Percentiles rank a stretch among this genome's conserved stretches.
phyloP scores from a whole-genome alignment of 2,113 vertebrate genomes.

The Rhizomys pruinosus region DNA sequence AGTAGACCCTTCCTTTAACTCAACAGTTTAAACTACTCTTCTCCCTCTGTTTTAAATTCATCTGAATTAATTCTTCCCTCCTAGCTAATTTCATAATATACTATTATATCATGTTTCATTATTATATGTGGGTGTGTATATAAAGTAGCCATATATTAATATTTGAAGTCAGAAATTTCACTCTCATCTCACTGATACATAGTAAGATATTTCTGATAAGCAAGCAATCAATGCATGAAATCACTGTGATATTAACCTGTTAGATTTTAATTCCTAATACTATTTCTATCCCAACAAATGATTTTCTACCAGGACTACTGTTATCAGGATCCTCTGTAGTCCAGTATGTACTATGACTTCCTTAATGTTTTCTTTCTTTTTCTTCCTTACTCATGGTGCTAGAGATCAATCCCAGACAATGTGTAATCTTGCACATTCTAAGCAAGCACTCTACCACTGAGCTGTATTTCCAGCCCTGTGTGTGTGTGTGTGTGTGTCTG shows the following conservation, averaged over 20 bases:
- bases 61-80: background rate
- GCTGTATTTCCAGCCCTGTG: background rate
- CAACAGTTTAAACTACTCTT: background rate
- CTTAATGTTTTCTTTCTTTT: background rate
- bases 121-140: background rate
- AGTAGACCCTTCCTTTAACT: constrained; percentile 30
- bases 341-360: background rate
- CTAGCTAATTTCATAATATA: background rate
- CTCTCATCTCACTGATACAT: background rate
- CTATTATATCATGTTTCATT: background rate
- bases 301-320: background rate
- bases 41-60: background rate
- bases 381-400: background rate
- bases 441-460: background rate
- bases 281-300: background rate
- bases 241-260: background rate
- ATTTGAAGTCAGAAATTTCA: background rate
- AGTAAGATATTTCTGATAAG: constrained; percentile 21
- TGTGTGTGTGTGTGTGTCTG: background rate
- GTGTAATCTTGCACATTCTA: background rate
- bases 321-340: background rate
- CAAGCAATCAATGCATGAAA: background rate
- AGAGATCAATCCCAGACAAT: background rate
- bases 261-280: background rate
- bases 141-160: background rate